Percentiles rank a stretch among this genome's conserved stretches.
Evolutionary conservation across 2,113 vertebrate species (phyloP).

Genomic region (Edolisoma coerulescens): DNA sequence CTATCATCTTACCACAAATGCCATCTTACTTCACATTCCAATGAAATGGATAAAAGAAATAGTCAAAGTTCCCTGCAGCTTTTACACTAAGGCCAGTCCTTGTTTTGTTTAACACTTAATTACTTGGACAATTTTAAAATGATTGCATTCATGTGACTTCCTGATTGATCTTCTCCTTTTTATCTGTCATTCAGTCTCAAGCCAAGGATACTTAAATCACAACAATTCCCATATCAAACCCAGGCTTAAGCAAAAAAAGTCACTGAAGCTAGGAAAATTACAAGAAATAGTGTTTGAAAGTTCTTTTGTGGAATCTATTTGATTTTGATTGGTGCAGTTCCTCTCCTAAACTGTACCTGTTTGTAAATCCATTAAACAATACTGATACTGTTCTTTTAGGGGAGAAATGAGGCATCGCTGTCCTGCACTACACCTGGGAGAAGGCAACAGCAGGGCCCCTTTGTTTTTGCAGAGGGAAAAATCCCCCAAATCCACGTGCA

Average conservation of each 20-base stretch:
- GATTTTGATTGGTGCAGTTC: background rate
- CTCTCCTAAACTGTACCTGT: background rate
- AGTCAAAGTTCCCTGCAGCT: background rate
- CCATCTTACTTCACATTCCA: background rate
- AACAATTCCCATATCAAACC: background rate
- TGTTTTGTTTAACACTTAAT: background rate
- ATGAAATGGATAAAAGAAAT: background rate
- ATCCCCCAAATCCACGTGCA: no score
- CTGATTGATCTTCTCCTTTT: background rate
- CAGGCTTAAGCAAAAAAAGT: background rate
- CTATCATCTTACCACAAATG: background rate
- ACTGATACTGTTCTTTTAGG: background rate
- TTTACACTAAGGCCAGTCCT: background rate
- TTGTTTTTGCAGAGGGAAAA: background rate
- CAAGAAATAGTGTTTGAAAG: background rate
- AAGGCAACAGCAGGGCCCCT: rapidly evolving
- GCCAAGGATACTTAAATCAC: background rate
- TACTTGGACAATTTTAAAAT: background rate
- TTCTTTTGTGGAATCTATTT: background rate
- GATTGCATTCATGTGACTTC: background rate
- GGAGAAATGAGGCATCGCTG: background rate
- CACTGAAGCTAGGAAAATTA: background rate
- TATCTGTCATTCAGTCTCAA: background rate
- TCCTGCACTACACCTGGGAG: background rate
- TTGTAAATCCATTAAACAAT: background rate